Evolutionary conservation across 35 echinoderm and acorn worm species (phyloP).

Genomic region (Lytechinus variegatus): DNA sequence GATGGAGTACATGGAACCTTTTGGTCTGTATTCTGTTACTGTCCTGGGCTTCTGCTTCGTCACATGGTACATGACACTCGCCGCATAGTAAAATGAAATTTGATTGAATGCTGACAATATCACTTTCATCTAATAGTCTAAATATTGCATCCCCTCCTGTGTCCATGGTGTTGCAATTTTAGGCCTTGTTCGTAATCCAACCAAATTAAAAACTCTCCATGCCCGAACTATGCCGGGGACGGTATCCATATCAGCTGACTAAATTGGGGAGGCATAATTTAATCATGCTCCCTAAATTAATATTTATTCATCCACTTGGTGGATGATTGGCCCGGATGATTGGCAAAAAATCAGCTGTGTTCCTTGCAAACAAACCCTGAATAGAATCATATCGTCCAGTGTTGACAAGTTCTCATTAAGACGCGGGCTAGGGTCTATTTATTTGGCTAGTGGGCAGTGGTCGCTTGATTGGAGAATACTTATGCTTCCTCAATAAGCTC

Average conservation of each 20-base stretch:
- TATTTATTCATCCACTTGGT: neutral
- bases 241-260: neutral
- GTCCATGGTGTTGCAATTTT: neutral
- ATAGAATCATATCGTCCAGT: neutral
- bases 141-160: neutral
- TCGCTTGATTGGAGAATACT: neutral
- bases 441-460: neutral
- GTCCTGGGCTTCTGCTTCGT: too few relatives aligned
- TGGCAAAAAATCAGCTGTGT: neutral
- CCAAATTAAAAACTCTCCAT: neutral
- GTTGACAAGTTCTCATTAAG: neutral
- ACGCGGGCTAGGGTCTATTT: neutral
- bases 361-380: neutral
- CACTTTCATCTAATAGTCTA: neutral
- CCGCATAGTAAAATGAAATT: neutral
- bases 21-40: too few relatives aligned
- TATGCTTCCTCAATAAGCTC: neutral
- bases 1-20: too few relatives aligned
- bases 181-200: neutral
- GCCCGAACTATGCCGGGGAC: neutral
- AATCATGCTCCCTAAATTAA: constrained; percentile 2
- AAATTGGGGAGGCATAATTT: neutral
- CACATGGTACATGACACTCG: too few relatives aligned
- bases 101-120: neutral
- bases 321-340: constrained; percentile 18